Conservation (phyloP, 2,888 invertebrate species). For the Cartodere bifasciata region DNA sequence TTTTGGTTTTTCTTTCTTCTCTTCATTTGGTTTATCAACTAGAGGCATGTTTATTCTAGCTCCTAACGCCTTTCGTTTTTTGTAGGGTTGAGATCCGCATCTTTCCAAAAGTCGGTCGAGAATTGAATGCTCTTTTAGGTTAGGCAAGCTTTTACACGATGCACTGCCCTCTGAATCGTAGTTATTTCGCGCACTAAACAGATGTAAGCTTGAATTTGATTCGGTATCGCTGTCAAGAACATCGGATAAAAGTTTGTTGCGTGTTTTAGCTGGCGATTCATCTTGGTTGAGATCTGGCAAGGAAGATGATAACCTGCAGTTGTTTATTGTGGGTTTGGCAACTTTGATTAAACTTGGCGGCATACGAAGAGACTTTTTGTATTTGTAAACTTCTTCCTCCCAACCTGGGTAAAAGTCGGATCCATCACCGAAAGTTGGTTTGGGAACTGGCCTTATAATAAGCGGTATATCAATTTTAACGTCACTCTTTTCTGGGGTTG, state of each 20-base stretch:
- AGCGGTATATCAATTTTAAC: constrained; percentile 18
- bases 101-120: constrained; percentile 54
- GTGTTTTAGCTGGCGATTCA: constrained; percentile 20
- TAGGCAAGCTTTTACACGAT: constrained; percentile 49
- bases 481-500: constrained; percentile 25
- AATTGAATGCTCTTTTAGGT: constrained; percentile 43
- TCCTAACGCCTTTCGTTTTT: constrained; percentile 41
- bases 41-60: constrained; percentile 42
- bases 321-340: constrained; percentile 57
- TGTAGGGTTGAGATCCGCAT: constrained; percentile 47
- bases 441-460: constrained; percentile 33
- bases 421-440: constrained; percentile 56
- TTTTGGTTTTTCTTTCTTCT: constrained; percentile 1
- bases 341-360: constrained; percentile 70
- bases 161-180: constrained; percentile 59
- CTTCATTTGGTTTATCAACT: too few relatives aligned
- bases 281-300: constrained; percentile 59
- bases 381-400: constrained; percentile 74
- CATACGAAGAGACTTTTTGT: constrained; percentile 70
- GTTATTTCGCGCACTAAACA: constrained; percentile 39
- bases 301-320: constrained; percentile 58
- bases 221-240: constrained; percentile 48
- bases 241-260: constrained; percentile 30
- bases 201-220: constrained; percentile 49
- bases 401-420: constrained; percentile 65